Evolutionary conservation across 2,888 invertebrate species (phyloP), one percentile per base, ranked within the genome.

Genomic region (Microplitis deprimator): DNA sequence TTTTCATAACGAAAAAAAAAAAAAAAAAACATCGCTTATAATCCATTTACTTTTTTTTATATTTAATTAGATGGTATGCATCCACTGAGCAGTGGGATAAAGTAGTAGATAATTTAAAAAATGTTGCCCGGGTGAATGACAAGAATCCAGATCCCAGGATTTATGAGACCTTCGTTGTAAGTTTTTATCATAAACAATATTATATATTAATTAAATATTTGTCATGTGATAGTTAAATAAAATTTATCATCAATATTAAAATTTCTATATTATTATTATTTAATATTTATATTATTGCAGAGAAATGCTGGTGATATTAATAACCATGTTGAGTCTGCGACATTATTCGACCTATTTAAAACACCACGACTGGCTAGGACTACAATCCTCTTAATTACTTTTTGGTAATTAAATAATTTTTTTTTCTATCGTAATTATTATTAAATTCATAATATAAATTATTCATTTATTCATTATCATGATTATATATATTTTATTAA

Each of bases 101-200:
- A 79, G 91, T 92, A 1, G 85, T 91, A 1, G 84, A 85, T 71
- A 92, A 92, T 79, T 84, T 92, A 78, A 89, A 89, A 80, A 90
- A 88, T 80, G 91, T 92, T 79, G 92, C 91, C 1, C 89, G 86
- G 81, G 85, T 91, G 60, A 92, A 92, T 82, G 84, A 87, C 16
- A 89, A 83, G 73, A 87, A 89, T 79, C 90, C 91, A 5, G 90
- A 91, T 77, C 89, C 90, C 1, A 84, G 86, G 67, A 84, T 91
- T 60, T 91, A 91, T 82, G 86, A 89, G 2, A 83, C 87, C 50
- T 91, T 91, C 82, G 84, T 85, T 77, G 91, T 91, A 72, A 20
- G 62, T 69, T 41, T 16, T 1, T 74, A 8, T 29, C 16, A 20
- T 65, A 8, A n/a, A 6, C 10, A 62, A 60, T n/a, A 62, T 68